Percentiles rank a stretch among this genome's conserved stretches.
Evolutionary conservation across 2,888 invertebrate genomes (phyloP).

Genomic region (Papilio protenor): DNA sequence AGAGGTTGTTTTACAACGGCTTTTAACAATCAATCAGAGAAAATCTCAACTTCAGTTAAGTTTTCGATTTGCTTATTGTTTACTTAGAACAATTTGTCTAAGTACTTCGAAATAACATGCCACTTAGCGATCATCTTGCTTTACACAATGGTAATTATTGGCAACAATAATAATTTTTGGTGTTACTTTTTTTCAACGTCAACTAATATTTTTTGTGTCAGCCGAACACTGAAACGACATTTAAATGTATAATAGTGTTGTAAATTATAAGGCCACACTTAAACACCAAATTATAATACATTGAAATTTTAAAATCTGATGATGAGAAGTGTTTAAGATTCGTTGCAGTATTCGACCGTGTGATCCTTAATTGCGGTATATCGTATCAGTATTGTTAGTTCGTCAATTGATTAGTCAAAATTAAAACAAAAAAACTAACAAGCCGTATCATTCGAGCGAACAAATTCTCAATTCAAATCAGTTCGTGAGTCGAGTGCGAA

Average conservation of each 20-base stretch:
- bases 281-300: too few species aligned
- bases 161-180: too few species aligned
- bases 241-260: too few species aligned
- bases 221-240: too few species aligned
- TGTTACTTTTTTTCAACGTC: too few species aligned
- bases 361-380: background rate
- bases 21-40: constrained; percentile 54
- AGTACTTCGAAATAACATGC: background rate
- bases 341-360: too few species aligned
- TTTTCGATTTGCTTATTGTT: background rate
- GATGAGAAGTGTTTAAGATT: too few species aligned
- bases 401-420: constrained; percentile 9
- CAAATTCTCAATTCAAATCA: constrained; percentile 81
- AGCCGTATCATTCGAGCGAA: constrained; percentile 63
- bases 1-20: constrained; percentile 48
- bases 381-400: background rate
- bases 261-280: too few species aligned
- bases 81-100: background rate
- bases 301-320: too few species aligned
- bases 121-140: background rate
- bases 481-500: constrained; percentile 79
- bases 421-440: constrained; percentile 55
- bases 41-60: constrained; percentile 43
- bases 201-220: too few species aligned
- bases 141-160: background rate